phyloP scores from a whole-genome alignment of 2,888 invertebrate genomes.

The Allophyes oxyacanthae region DNA sequence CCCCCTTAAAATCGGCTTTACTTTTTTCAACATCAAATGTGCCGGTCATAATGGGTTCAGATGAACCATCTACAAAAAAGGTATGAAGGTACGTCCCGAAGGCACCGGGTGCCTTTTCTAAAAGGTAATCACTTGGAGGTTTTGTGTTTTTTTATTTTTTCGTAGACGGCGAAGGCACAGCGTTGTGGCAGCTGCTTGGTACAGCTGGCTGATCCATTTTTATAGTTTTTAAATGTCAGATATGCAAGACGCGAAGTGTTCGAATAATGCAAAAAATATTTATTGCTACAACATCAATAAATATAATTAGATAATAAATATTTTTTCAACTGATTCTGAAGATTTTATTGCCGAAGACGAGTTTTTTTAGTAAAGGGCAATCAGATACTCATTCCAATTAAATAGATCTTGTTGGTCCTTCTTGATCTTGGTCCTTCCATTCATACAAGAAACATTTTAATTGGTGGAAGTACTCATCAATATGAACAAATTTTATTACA shows the following conservation, averaged over 20 bases:
- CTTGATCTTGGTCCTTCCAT: too few species aligned
- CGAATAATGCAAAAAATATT: not conserved
- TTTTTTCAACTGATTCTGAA: not conserved
- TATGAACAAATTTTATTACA: too few species aligned
- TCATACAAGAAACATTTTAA: too few species aligned
- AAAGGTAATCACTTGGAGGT: constrained; percentile 80
- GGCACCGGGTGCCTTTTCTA: constrained; percentile 76
- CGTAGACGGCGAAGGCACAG: constrained; percentile 77
- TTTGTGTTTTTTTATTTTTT: constrained; percentile 74
- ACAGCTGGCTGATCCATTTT: constrained; percentile 76
- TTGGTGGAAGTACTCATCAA: too few species aligned
- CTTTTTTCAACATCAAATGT: constrained; percentile 78
- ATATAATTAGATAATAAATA: too few species aligned
- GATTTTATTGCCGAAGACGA: not conserved
- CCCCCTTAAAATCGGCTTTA: constrained; percentile 60
- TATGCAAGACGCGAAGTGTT: constrained; percentile 42
- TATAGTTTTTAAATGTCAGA: constrained; percentile 66
- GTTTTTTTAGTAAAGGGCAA: too few species aligned
- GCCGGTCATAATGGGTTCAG: constrained; percentile 78
- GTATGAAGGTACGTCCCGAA: constrained; percentile 70
- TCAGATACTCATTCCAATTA: too few species aligned
- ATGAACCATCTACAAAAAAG: constrained; percentile 69
- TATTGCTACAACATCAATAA: too few species aligned
- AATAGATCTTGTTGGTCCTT: too few species aligned
- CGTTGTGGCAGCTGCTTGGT: constrained; percentile 79